phyloP scores from a whole-genome alignment of 1,140 invertebrate species.

The Heliconius hewitsoni region DNA sequence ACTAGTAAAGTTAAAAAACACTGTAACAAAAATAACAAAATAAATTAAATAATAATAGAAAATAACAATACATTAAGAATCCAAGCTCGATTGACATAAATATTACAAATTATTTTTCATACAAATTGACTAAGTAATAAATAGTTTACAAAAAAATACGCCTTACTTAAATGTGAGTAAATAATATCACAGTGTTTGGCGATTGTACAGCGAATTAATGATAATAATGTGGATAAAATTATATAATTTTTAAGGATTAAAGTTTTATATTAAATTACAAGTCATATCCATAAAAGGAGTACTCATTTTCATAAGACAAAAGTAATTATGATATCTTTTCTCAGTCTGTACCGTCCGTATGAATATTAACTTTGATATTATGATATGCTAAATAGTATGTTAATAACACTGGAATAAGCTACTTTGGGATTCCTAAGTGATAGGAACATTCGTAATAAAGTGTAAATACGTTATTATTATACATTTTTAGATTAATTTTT shows the following conservation, averaged over 20 bases:
- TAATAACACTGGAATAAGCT: conserved; percentile 8
- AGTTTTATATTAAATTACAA: background rate
- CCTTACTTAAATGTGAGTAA: conserved; percentile 47
- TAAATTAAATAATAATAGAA: conserved; percentile 36
- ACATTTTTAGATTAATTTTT: background rate
- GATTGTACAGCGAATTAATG: conserved; percentile 48
- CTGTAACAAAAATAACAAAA: conserved; percentile 46
- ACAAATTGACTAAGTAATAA: conserved; percentile 49
- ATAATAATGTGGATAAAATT: conserved; percentile 18
- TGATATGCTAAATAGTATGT: conserved; percentile 45
- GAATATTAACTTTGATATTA: conserved; percentile 38
- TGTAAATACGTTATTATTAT: conserved; percentile 9
- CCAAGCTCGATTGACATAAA: conserved; percentile 50
- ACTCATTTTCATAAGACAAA: conserved; percentile 45
- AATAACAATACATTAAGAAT: conserved; percentile 44
- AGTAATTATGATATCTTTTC: conserved; percentile 42
- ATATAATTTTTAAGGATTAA: conserved; percentile 22
- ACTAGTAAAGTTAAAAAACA: conserved; percentile 32
- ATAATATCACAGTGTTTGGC: conserved; percentile 58
- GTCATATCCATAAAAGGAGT: conserved; percentile 33
- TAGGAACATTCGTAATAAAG: conserved; percentile 26
- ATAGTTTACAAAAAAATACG: conserved; percentile 32
- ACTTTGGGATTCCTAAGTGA: conserved; percentile 19
- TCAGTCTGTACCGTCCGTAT: conserved; percentile 47
- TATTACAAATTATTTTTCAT: conserved; percentile 40